Percentiles rank a stretch among this genome's conserved stretches.
Conservation (phyloP, 2,797 vertebrate genomes). For the Protosalanx chinensis region DNA sequence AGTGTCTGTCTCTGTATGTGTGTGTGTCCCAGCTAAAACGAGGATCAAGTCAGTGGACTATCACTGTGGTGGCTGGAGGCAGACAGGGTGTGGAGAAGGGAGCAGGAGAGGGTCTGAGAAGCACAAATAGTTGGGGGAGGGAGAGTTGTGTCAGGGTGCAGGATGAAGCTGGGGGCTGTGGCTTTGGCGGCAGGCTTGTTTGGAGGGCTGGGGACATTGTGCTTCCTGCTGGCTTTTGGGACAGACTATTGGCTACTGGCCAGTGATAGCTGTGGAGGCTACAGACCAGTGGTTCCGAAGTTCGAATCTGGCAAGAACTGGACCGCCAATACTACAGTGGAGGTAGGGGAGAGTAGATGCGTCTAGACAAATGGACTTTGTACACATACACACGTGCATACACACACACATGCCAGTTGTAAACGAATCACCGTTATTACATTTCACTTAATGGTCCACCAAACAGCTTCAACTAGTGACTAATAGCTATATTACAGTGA, state of each 20-base stretch:
- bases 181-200: conserved; percentile 77
- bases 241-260: conserved; percentile 89
- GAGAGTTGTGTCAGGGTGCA: conserved; percentile 21
- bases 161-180: conserved; percentile 79
- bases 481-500: conserved; percentile 27
- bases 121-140: conserved; percentile 1
- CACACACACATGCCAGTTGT: neutral
- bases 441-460: conserved; percentile 32
- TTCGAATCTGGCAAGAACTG: neutral
- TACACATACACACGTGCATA: conserved; percentile 4
- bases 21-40: conserved; percentile 25
- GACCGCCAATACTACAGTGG: conserved; percentile 3
- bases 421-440: neutral
- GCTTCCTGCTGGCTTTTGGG: conserved; percentile 80
- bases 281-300: conserved; percentile 22
- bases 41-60: too few relatives aligned
- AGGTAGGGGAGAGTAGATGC: conserved; percentile 57
- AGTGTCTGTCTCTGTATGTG: conserved; percentile 21
- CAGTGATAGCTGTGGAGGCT: conserved; percentile 73
- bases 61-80: conserved; percentile 7
- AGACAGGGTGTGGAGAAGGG: conserved; percentile 5
- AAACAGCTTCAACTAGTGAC: neutral
- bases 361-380: neutral
- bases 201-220: conserved; percentile 72
- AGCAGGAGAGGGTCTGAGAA: neutral